Conservation (phyloP, 2,888 invertebrate species). For the Catocala sponsa region DNA sequence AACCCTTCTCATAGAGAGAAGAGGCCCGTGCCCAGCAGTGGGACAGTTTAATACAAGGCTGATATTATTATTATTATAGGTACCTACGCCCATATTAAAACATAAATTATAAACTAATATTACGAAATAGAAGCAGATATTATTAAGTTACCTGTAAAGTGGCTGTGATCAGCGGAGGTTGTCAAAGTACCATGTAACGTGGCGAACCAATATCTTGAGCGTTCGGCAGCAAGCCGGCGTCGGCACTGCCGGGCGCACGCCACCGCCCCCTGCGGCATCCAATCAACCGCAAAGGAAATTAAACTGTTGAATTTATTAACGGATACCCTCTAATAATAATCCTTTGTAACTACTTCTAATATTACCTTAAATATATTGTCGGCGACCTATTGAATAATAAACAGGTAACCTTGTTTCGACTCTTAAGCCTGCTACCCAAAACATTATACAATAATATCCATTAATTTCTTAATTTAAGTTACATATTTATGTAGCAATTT, state of each 20-base stretch:
- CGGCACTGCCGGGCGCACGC: slow-evolving; percentile 26
- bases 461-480: no score
- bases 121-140: no score
- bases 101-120: no score
- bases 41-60: no score
- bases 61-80: no score
- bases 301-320: slow-evolving; percentile 78
- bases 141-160: no score
- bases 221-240: slow-evolving; percentile 19
- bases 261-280: slow-evolving; percentile 59
- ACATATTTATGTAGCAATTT: no score
- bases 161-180: not conserved
- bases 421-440: not conserved
- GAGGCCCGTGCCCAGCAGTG: no score
- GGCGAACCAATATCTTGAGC: slow-evolving; percentile 56
- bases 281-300: slow-evolving; percentile 79
- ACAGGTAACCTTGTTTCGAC: slow-evolving; percentile 13
- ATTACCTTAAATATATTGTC: slow-evolving; percentile 28
- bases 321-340: slow-evolving; percentile 60
- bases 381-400: slow-evolving; percentile 35
- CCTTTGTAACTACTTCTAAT: slow-evolving; percentile 56
- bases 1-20: no score
- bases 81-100: no score
- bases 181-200: slow-evolving; percentile 23
- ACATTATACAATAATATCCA: not conserved